Conservation (phyloP, 2,888 invertebrate genomes). For the Macroteleia sp. region DNA sequence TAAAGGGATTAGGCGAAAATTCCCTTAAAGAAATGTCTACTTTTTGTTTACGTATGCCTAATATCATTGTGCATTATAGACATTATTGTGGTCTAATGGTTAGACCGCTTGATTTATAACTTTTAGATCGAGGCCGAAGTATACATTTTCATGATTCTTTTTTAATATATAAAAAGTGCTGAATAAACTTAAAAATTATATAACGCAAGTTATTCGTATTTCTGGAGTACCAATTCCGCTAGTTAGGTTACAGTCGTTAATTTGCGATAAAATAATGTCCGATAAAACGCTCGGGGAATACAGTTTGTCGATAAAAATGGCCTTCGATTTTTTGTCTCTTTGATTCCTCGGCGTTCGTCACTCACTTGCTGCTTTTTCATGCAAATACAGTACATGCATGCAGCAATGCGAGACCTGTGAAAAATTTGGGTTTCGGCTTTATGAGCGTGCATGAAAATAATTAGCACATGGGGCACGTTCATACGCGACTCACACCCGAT, state of each 20-base stretch:
- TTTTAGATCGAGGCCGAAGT: too few species aligned
- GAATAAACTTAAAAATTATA: slow-evolving; percentile 25
- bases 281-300: slow-evolving; percentile 3
- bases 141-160: too few species aligned
- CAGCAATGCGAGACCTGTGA: slow-evolving; percentile 29
- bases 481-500: slow-evolving; percentile 37
- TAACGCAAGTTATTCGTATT: slow-evolving; percentile 4
- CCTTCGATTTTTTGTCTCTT: slow-evolving; percentile 38
- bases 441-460: slow-evolving; percentile 68
- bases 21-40: too few species aligned
- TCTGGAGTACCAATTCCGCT: too few species aligned
- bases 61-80: too few species aligned
- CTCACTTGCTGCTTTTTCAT: slow-evolving; percentile 19
- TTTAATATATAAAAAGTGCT: too few species aligned
- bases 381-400: slow-evolving; percentile 27
- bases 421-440: slow-evolving; percentile 63
- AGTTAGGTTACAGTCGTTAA: slow-evolving; percentile 35
- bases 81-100: too few species aligned
- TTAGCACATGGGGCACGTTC: slow-evolving; percentile 64
- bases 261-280: slow-evolving; percentile 29
- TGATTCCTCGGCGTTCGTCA: slow-evolving; percentile 12
- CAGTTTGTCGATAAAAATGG: slow-evolving; percentile 14
- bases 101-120: too few species aligned
- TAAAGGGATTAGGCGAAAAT: too few species aligned
- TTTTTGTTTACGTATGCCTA: too few species aligned